Evolutionary conservation across 2,113 vertebrate species (phyloP), one percentile per base, ranked within the genome.

Genomic region (Pterocles gutturalis): DNA sequence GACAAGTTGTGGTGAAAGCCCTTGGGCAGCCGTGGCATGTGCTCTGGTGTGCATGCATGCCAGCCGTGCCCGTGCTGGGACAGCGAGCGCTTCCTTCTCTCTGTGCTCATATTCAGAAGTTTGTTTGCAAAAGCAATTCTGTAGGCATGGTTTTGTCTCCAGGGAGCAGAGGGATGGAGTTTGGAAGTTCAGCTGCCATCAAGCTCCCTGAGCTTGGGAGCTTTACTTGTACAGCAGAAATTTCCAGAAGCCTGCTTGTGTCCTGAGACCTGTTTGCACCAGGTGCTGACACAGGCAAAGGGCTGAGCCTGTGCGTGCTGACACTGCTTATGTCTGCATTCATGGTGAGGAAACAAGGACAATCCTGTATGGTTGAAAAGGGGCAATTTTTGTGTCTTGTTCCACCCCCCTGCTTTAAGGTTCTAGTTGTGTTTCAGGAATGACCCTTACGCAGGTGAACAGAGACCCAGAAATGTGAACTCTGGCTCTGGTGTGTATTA

Each of bases 311-410:
- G 33, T 36, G 69, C n/a, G 31, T 28, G 49, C 79, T 58, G 8
- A 12, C 1, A 2, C 22, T 38, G 65, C 72, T 46, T 0, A 0
- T 19, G 17, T 21, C 67, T 31, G 24, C 3, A 1, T 34, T 77
- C 19, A 0, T 36, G 34, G 29, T 34, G 16, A n/a, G 61, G 25
- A 62, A 18, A 20, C 7, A 58, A 61, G 22, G 65, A 28, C 19
- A 13, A 9, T 38, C 36, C 49, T 53, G 13, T 18, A 3, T 11
- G 33, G 34, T 18, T 80, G 79, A 26, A 26, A 46, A 48, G 65
- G 18, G 21, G 24, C 2, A 1, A 4, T 21, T 24, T 75, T 55
- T 71, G 13, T 46, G 1, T 53, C 11, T 24, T 25, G 12, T 57
- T 73, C 20, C 5, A 24, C 18, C 26, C 17, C 28, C 4, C 24